Evolutionary conservation across 2,797 vertebrate genomes (phyloP).

Genomic region (Cyclopterus lumpus): DNA sequence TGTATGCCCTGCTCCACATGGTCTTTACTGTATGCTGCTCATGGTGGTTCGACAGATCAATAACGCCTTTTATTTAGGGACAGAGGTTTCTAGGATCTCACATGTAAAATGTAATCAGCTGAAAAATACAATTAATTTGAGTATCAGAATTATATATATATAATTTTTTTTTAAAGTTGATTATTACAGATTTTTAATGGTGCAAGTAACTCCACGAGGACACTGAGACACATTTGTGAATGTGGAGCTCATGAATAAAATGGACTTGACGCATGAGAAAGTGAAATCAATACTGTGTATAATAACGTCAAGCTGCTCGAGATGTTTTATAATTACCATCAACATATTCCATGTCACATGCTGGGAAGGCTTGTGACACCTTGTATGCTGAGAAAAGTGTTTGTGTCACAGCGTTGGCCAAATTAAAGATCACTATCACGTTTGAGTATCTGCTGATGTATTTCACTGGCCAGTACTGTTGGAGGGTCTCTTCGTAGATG

Average conservation of each 20-base stretch:
- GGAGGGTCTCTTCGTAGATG: neutral
- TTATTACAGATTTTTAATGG: neutral
- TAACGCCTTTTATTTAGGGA: neutral
- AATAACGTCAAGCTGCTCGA: constrained; percentile 12
- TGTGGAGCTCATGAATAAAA: neutral
- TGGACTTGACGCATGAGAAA: neutral
- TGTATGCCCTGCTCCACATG: neutral
- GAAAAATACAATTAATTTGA: neutral
- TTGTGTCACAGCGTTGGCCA: neutral
- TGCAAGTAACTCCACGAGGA: neutral
- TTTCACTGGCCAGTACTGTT: neutral
- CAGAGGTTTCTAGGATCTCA: neutral
- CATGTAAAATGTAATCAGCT: neutral
- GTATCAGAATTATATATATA: neutral
- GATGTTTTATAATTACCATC: neutral
- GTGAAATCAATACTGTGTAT: neutral
- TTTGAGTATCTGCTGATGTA: neutral
- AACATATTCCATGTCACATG: neutral
- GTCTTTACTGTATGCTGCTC: neutral
- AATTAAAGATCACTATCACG: neutral
- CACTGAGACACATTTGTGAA: neutral
- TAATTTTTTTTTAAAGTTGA: neutral
- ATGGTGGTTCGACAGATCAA: neutral
- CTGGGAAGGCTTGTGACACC: neutral
- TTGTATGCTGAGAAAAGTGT: neutral